Conservation (phyloP, 2,797 vertebrate species). For the Hoplostethus mediterraneus region DNA sequence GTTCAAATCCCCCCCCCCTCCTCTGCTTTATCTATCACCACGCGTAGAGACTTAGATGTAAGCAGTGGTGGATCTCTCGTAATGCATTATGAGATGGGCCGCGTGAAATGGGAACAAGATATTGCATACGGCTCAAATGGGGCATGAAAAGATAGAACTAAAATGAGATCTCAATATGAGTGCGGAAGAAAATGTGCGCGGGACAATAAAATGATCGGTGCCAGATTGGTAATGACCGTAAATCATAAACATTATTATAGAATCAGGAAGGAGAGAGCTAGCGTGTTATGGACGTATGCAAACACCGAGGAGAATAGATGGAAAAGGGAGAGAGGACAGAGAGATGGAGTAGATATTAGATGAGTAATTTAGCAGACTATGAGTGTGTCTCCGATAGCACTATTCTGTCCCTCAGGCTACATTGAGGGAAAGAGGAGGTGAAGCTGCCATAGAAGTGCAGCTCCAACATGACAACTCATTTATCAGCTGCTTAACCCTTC, state of each 20-base stretch:
- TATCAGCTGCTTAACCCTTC: constrained; percentile 65
- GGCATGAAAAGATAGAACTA: constrained; percentile 61
- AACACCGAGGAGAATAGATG: constrained; percentile 3
- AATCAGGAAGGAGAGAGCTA: constrained; percentile 24
- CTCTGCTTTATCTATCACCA: constrained; percentile 38
- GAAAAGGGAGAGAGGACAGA: background rate
- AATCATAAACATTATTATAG: constrained; percentile 31
- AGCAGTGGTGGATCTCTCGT: constrained; percentile 54
- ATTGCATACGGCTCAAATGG: constrained; percentile 69
- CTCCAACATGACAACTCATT: constrained; percentile 60
- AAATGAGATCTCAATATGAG: constrained; percentile 49
- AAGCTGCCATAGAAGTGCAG: constrained; percentile 48
- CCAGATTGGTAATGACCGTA: constrained; percentile 33
- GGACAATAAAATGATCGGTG: constrained; percentile 35
- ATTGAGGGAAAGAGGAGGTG: constrained; percentile 37
- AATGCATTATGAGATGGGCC: constrained; percentile 62
- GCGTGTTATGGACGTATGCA: constrained; percentile 23
- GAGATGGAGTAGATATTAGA: constrained; percentile 40
- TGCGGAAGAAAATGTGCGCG: constrained; percentile 17
- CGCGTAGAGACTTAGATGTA: constrained; percentile 53
- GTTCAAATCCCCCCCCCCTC: constrained; percentile 35
- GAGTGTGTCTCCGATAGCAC: constrained; percentile 32
- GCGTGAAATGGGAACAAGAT: constrained; percentile 68
- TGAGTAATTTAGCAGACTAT: constrained; percentile 43
- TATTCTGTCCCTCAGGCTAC: constrained; percentile 45